These are phyloP conservation scores for Lerista edwardsae DNA, from an alignment of 2,797 vertebrate species.

Conservation along the genomic window DNA sequence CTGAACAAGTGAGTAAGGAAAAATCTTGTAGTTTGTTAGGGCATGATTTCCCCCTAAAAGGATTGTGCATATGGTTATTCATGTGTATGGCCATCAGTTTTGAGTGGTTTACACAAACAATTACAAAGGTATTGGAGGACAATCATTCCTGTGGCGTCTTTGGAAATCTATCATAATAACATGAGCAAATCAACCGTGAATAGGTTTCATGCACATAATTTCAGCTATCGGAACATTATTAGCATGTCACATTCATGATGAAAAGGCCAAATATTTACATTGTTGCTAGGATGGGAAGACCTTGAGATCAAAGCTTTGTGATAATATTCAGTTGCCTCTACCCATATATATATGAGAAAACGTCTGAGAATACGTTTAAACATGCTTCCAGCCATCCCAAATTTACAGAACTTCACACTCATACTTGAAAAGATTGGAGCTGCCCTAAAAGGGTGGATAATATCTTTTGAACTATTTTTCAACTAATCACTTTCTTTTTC, in stretches of 20 bases:
- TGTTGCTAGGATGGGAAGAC: conserved; percentile 35
- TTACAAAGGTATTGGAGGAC: background rate
- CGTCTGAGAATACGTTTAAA: conserved; percentile 49
- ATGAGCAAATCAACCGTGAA: conserved; percentile 11
- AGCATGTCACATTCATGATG: background rate
- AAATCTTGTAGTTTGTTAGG: background rate
- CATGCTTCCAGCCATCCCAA: conserved; percentile 35
- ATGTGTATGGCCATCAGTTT: background rate
- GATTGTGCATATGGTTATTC: conserved; percentile 35
- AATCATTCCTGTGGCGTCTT: conserved; percentile 23
- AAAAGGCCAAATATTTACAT: conserved; percentile 44
- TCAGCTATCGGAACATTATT: conserved; percentile 24
- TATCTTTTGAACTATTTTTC: conserved; percentile 55
- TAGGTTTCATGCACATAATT: conserved; percentile 35
- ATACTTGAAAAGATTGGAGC: conserved; percentile 48
- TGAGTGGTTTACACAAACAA: conserved; percentile 12
- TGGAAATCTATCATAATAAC: conserved; percentile 36
- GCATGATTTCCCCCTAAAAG: background rate
- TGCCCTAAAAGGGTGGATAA: conserved; percentile 33
- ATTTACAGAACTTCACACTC: conserved; percentile 46
- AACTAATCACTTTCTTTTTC: conserved; percentile 46
- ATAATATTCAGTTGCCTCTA: background rate
- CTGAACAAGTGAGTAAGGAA: background rate
- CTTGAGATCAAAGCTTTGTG: conserved; percentile 27
- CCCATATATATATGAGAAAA: no score